Evolutionary conservation across 2,888 invertebrate genomes (phyloP).

Genomic region (Dasypolia templi): DNA sequence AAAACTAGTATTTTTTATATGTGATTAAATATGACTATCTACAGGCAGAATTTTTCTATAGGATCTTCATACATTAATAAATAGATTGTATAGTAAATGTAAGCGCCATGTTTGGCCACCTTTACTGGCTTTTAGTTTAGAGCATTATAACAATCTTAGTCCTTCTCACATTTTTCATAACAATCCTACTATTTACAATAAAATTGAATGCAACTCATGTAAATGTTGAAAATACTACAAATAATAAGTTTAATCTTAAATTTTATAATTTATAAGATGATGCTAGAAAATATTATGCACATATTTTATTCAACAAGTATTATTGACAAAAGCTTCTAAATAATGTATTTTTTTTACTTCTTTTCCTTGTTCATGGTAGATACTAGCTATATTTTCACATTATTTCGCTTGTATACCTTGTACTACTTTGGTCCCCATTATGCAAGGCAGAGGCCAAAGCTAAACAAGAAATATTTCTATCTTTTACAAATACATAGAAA

Average conservation of each 20-base stretch:
- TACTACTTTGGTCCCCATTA: neutral
- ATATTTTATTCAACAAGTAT: conserved; percentile 24
- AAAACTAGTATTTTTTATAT: conserved; percentile 31
- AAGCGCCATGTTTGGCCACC: conserved; percentile 25
- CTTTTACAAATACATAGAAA: neutral
- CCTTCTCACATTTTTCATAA: neutral
- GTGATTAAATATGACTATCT: conserved; percentile 47
- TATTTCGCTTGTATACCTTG: neutral
- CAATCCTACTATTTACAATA: conserved; percentile 27
- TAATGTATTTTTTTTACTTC: neutral
- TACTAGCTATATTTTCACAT: neutral
- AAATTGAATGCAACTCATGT: neutral
- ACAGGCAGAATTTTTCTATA: conserved; percentile 37
- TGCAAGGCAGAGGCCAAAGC: neutral
- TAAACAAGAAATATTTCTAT: neutral
- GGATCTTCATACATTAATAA: conserved; percentile 47
- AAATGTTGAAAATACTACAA: neutral
- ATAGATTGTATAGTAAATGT: conserved; percentile 36
- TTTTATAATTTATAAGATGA: neutral
- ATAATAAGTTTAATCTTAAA: neutral
- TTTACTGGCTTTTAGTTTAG: neutral
- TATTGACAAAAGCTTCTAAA: neutral
- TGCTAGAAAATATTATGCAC: conserved; percentile 28
- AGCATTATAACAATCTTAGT: conserved; percentile 15
- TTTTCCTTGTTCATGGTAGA: neutral